Evolutionary conservation across 2,113 vertebrate species (phyloP).

Genomic region (Oreotrochilus melanogaster): DNA sequence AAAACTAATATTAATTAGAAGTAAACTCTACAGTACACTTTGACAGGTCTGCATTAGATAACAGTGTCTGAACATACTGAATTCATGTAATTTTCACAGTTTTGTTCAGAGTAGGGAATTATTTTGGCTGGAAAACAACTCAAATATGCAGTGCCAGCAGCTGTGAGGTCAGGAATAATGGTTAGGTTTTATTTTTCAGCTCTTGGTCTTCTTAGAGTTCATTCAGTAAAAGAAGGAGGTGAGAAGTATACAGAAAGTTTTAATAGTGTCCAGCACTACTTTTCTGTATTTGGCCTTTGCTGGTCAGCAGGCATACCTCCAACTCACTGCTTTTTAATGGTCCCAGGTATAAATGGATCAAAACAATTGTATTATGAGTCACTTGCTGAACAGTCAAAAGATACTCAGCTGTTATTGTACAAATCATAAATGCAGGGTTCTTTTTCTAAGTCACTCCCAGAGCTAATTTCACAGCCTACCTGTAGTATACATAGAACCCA

Average conservation of each 20-base stretch:
- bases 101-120: neutral
- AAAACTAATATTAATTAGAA: constrained; percentile 27
- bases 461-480: neutral
- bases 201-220: constrained; percentile 1
- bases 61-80: neutral
- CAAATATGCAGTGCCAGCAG: constrained; percentile 4
- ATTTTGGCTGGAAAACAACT: constrained; percentile 33
- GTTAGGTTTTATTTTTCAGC: constrained; percentile 19
- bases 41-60: neutral
- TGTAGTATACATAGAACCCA: neutral
- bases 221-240: constrained; percentile 1
- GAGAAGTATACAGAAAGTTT: neutral
- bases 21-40: neutral
- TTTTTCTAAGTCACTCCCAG: neutral
- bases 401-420: neutral
- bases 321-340: neutral
- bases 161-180: constrained; percentile 29
- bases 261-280: neutral
- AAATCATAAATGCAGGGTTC: neutral
- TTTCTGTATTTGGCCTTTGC: neutral
- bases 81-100: neutral
- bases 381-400: neutral
- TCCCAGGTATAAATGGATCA: neutral
- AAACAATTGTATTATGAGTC: neutral
- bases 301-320: neutral